Evolutionary conservation across 2,888 invertebrate species (phyloP), one percentile per base, ranked within the genome.

Genomic region (Argyresthia goedartella): DNA sequence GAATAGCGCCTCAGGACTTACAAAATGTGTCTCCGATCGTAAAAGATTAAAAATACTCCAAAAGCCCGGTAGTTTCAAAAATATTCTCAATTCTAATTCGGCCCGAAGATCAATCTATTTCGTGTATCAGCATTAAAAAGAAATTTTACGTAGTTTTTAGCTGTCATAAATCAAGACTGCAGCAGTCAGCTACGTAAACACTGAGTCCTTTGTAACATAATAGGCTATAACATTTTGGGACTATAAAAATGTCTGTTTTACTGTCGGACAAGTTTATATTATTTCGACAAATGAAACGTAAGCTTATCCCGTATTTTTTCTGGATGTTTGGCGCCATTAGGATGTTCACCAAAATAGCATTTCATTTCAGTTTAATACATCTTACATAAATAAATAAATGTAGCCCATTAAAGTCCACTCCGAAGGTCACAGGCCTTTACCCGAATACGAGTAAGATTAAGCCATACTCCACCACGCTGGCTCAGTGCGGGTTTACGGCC

Each of bases 181-280:
- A 25, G 25, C 25, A 25, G 25, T 25, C 53, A 52, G 53, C 76
- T 78, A 76, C 68, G 74, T 80, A 82, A 81, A 86, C 86, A 86
- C 76, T 73, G 73, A 74, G 69, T 70, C 76, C 84, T 85, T 86
- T 86, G 86, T 86, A 84, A 86, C 77, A 69, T 71, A 75, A 82
- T 80, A 78, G 74, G 78, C 74, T 73, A 76, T 86, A 78, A 86
- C 84, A 81, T 72, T 71, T 51, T 71, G 60, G 65, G 67, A 64
- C 68, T 71, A 71, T 81, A 75, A 68, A 84, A 82, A 77, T 67
- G 74, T 73, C 72, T 63, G 59, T 56, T 55, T 54, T 42, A 53
- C 57, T 25, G 25, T 25, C 25, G 25, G 25, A 25, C 25, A 25
- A 25, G 25, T 25, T 25, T 25, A 25, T 25, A 25, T 55, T 58